A percentile compares a stretch with the other conserved stretches of the same genome.
phyloP scores from a whole-genome alignment of 2,113 vertebrate genomes.

The Perccottus glenii region DNA sequence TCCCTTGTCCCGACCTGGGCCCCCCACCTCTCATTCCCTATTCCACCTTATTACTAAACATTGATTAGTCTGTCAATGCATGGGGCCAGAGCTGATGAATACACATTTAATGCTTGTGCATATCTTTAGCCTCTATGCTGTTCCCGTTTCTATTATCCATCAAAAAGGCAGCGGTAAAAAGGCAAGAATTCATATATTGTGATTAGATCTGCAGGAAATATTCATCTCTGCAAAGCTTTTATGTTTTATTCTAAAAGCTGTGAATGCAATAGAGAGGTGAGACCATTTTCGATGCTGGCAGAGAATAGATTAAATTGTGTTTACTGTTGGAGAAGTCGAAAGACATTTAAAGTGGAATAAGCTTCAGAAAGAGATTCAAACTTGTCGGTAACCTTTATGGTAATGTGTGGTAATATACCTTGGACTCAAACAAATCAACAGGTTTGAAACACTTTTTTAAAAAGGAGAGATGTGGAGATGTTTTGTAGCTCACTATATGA shows the following conservation, averaged over 20 bases:
- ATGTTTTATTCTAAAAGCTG: background rate
- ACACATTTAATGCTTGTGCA: slow-evolving; percentile 62
- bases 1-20: slow-evolving; percentile 52
- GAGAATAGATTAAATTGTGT: background rate
- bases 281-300: background rate
- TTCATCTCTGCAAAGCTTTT: background rate
- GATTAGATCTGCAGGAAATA: no score
- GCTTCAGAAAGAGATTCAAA: background rate
- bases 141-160: slow-evolving; percentile 23
- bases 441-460: no score
- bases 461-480: no score
- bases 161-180: background rate
- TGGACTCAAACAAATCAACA: background rate
- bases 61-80: slow-evolving; percentile 80
- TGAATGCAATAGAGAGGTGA: no score
- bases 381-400: background rate
- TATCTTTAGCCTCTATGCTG: slow-evolving; percentile 25
- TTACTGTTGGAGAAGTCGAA: background rate
- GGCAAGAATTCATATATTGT: background rate
- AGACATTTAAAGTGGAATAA: background rate
- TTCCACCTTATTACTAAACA: slow-evolving; percentile 81
- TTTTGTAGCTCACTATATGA: no score
- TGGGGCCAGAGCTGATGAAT: slow-evolving; percentile 76
- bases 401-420: background rate
- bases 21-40: slow-evolving; percentile 77